Conservation (phyloP, 2,113 vertebrate genomes). For the Syngnathus floridae region DNA sequence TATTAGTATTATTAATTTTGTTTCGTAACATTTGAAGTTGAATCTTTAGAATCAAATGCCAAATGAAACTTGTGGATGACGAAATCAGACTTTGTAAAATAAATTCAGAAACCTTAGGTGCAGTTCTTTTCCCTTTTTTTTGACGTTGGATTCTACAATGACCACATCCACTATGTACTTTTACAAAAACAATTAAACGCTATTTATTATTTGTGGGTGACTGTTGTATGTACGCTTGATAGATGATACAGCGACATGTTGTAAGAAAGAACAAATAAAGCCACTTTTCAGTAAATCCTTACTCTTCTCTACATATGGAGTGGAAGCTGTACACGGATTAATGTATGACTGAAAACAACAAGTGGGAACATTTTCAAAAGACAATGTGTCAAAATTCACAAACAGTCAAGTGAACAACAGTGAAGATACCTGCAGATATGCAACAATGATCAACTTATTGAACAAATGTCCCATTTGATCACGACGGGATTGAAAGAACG, state of each 20-base stretch:
- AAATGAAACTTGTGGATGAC: conserved; percentile 50
- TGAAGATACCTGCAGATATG: not conserved
- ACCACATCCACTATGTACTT: conserved; percentile 71
- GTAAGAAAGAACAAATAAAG: conserved; percentile 80
- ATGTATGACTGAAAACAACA: not conserved
- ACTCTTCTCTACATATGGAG: conserved; percentile 69
- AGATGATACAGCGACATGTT: conserved; percentile 74
- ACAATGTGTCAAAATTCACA: conserved; percentile 8
- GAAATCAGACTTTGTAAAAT: conserved; percentile 53
- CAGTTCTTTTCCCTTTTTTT: conserved; percentile 18
- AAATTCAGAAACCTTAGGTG: conserved; percentile 31
- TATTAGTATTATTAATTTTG: conserved; percentile 50
- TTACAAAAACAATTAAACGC: conserved; percentile 74
- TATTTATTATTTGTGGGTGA: conserved; percentile 80
- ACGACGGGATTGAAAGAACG: conserved; percentile 1
- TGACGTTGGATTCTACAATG: conserved; percentile 37
- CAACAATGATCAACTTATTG: not conserved
- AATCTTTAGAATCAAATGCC: conserved; percentile 43
- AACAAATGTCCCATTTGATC: not conserved
- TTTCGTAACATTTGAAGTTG: conserved; percentile 49
- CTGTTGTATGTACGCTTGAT: conserved; percentile 74
- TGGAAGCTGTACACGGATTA: conserved; percentile 44
- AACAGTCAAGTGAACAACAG: conserved; percentile 3
- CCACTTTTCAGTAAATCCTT: conserved; percentile 79
- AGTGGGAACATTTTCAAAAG: conserved; percentile 4